phyloP scores from a whole-genome alignment of 1,140 invertebrate species.

The Trichoplusia ni region DNA sequence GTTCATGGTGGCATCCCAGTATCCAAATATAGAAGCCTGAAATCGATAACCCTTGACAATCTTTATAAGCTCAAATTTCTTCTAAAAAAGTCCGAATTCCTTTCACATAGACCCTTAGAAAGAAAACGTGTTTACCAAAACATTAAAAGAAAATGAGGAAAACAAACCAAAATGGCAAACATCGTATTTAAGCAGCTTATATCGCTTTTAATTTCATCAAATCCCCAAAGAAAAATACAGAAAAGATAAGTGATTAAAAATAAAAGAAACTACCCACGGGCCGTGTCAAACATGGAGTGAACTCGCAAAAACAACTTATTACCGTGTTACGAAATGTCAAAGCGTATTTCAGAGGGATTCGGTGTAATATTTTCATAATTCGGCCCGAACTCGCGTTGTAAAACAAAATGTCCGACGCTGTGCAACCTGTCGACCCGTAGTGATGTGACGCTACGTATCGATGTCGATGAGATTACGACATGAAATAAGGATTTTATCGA shows the following conservation, averaged over 20 bases:
- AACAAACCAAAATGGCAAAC: too few relatives aligned
- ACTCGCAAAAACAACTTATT: conserved; percentile 28
- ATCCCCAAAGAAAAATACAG: background rate
- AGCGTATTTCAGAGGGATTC: conserved; percentile 29
- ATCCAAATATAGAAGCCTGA: too few relatives aligned
- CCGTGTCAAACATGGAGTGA: conserved; percentile 15
- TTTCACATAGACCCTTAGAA: too few relatives aligned
- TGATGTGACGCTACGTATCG: background rate
- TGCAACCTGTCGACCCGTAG: conserved; percentile 28
- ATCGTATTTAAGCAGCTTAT: too few relatives aligned
- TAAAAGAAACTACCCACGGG: background rate
- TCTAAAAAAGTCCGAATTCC: too few relatives aligned
- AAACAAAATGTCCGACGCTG: conserved; percentile 60
- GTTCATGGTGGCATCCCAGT: too few relatives aligned
- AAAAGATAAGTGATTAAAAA: conserved; percentile 22
- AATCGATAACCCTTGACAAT: too few relatives aligned
- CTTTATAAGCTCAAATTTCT: too few relatives aligned
- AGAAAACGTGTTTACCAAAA: too few relatives aligned
- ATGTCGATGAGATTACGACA: background rate
- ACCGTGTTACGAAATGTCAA: conserved; percentile 34
- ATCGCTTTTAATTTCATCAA: too few relatives aligned
- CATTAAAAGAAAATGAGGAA: too few relatives aligned
- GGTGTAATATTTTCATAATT: conserved; percentile 43
- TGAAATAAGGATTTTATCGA: too few relatives aligned
- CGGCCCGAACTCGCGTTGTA: conserved; percentile 44